Evolutionary conservation across 2,888 invertebrate species (phyloP), one percentile per base, ranked within the genome.

Genomic region (Lithophane semibrunnea): DNA sequence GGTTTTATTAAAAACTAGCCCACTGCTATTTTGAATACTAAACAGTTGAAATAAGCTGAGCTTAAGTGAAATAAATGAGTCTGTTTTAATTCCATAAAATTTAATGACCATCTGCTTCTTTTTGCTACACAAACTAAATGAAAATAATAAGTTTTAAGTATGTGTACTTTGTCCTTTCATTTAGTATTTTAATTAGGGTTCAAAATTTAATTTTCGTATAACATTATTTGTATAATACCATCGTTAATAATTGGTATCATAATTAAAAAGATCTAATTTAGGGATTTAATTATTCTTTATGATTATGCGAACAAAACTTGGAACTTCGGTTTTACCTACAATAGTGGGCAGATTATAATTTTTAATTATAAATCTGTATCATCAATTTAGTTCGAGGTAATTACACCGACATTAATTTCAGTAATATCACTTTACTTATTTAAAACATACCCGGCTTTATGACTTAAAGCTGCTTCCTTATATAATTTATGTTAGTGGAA

Each of bases 141-240:
- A 78, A 68, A 66, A 65, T 86, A 79, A 77, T 83, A 80, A 56
- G 74, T 74, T 79, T 54, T 52, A 52, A 56, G 54, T 73, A 29
- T n/a, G 63, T 83, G 70, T 84, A 70, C 61, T 76, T 80, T 58
- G 49, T 58, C 78, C 71, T 77, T 58, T 58, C 71, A 58, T 58
- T 78, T 67, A 18, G 60, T 79, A 79, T 68, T 85, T 73, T 82
- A 83, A 75, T 85, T 77, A 74, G 69, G 66, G 69, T 77, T 60
- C 44, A 64, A 75, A 67, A 70, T 65, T 72, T 66, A 72, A 82
- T 82, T 82, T 80, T 3, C 13, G 60, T 29, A 64, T 68, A 76
- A 72, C 63, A 81, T 63, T 73, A 81, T 69, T 76, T 73, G 69
- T 67, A 24, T 29, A 54, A 9, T 47, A 73, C 3, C 60, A 42